Conservation (phyloP, 2,797 vertebrate species). For the Parauchenoglanis punctatus region DNA sequence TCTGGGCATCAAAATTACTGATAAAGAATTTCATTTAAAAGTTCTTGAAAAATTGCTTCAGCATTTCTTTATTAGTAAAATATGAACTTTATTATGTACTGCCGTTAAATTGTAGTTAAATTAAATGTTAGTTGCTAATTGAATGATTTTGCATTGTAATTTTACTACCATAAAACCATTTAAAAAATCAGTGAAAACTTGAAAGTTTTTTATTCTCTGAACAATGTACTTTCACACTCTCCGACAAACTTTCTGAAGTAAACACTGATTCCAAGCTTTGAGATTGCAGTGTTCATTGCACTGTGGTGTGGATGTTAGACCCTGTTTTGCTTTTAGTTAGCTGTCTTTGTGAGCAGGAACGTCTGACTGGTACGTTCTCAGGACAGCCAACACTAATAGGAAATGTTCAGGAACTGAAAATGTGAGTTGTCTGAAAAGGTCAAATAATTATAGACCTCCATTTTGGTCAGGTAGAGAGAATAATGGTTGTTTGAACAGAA, state of each 20-base stretch:
- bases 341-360: not conserved
- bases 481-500: not conserved
- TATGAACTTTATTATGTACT: not conserved
- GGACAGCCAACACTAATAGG: not conserved
- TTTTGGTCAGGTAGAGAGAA: conserved; percentile 7
- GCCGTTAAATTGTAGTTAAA: not conserved
- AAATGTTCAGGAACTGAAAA: conserved; percentile 8
- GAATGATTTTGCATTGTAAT: not conserved
- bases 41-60: not conserved
- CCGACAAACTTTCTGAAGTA: not conserved
- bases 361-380: not conserved
- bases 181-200: not conserved
- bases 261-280: not conserved
- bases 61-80: not conserved
- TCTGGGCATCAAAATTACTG: not conserved
- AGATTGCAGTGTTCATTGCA: not conserved
- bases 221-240: not conserved
- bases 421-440: conserved; percentile 19
- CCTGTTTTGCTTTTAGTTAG: not conserved
- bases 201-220: not conserved
- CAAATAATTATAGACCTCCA: conserved; percentile 8
- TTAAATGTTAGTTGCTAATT: not conserved
- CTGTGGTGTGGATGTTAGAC: not conserved
- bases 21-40: not conserved
- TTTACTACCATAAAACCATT: not conserved